phyloP scores from a whole-genome alignment of 1,140 invertebrate species.

The Papilio polyxenes region DNA sequence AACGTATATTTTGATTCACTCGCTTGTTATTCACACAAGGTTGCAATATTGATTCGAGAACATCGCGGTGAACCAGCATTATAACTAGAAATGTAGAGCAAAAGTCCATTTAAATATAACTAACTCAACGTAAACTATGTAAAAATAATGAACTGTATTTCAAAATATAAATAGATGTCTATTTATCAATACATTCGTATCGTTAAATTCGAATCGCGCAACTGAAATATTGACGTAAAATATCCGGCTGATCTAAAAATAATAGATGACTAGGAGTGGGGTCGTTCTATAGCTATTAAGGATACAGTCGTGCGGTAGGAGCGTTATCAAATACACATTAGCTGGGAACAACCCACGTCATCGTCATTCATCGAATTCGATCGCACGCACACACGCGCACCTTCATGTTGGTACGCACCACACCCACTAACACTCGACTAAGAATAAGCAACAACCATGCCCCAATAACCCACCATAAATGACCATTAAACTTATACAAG shows the following conservation, averaged over 20 bases:
- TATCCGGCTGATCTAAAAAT: slow-evolving; percentile 67
- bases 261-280: slow-evolving; percentile 60
- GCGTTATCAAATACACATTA: slow-evolving; percentile 72
- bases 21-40: slow-evolving; percentile 50
- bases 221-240: slow-evolving; percentile 50
- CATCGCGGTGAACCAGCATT: slow-evolving; percentile 38
- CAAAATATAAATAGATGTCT: neutral
- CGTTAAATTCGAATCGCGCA: slow-evolving; percentile 16
- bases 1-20: slow-evolving; percentile 44
- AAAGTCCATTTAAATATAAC: slow-evolving; percentile 10
- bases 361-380: slow-evolving; percentile 74
- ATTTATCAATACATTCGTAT: neutral
- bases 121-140: neutral
- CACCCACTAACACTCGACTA: slow-evolving; percentile 41
- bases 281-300: slow-evolving; percentile 50
- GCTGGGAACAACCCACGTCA: slow-evolving; percentile 66
- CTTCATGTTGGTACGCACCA: slow-evolving; percentile 45
- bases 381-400: slow-evolving; percentile 67
- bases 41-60: slow-evolving; percentile 60
- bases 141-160: neutral
- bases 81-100: slow-evolving; percentile 19
- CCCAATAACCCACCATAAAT: slow-evolving; percentile 46
- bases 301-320: slow-evolving; percentile 53
- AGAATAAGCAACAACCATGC: slow-evolving; percentile 41
- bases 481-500: slow-evolving; percentile 54